Evolutionary conservation across 2,113 vertebrate genomes (phyloP), one percentile per base, ranked within the genome.

Genomic region (Callorhinus ursinus): DNA sequence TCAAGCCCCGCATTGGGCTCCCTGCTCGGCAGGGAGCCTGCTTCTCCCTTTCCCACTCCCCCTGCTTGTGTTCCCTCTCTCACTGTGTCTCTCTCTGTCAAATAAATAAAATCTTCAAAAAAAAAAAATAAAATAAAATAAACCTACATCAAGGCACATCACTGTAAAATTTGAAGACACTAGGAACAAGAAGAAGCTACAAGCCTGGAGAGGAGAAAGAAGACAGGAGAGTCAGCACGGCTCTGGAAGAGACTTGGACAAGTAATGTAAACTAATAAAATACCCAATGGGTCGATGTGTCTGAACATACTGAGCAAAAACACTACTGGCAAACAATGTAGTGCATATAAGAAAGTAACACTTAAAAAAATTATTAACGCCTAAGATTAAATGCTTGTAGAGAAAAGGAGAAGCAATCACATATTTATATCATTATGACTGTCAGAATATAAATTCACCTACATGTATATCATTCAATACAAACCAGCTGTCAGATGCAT

Each of bases 181-280:
- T 36, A 71, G 22, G 33, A 88, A 80, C 8, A 81, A 53, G 14
- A 33, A 76, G 57, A 33, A 85, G 28, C 49, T 65, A 67, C 9
- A 90, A 46, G n/a, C 16, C 36, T 76, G 55, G n/a, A 26, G 33
- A 81, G 19, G 4, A 71, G 9, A 19, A 33, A 14, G 3, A 69
- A 33, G 9, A 4, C 15, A 16, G 2, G 2, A 13, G 12, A 59
- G 22, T 51, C 7, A 86, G 53, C 26, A 42, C 8, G 31, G 33
- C 36, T 71, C 39, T 97, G 21, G 42, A 95, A 96, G 49, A 93
- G 31, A 93, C 53, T 39, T 85, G 46, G 61, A 85, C 9, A 51
- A 69, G 79, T 79, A 88, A 91, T 71, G 7, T 86, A 88, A 96
- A 82, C 15, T 77, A 96, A 93, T 18, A 72, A 76, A 76, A 59